phyloP scores from a whole-genome alignment of 2,888 invertebrate species.

The Autographa pulchrina region DNA sequence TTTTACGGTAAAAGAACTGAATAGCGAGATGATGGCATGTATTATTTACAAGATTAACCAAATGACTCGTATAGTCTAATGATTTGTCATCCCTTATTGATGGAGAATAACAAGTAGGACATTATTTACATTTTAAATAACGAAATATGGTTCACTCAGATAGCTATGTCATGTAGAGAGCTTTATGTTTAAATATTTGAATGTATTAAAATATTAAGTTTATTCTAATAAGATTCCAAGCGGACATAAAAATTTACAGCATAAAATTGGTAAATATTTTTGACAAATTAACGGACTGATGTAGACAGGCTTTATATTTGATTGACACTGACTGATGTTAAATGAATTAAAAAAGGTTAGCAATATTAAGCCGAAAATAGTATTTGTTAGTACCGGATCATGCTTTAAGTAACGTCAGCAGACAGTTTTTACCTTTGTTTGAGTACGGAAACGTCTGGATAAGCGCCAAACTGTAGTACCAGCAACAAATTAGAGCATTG shows the following conservation, averaged over 20 bases:
- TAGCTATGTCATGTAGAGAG: background rate
- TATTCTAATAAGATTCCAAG: constrained; percentile 18
- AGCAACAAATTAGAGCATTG: constrained; percentile 60
- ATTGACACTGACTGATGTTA: constrained; percentile 27
- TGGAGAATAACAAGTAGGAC: too few species aligned
- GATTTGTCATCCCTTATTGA: too few species aligned
- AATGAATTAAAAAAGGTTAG: constrained; percentile 24
- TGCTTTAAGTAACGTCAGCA: constrained; percentile 62
- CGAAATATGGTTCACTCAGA: background rate
- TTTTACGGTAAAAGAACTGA: too few species aligned
- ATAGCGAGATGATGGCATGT: too few species aligned
- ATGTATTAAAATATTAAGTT: background rate
- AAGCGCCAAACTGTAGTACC: constrained; percentile 70
- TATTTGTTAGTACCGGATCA: constrained; percentile 55
- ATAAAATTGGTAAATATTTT: background rate
- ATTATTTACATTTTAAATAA: background rate
- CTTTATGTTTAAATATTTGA: background rate
- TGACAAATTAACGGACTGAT: background rate
- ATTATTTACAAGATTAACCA: too few species aligned
- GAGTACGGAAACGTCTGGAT: constrained; percentile 68
- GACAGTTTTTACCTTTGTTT: constrained; percentile 69
- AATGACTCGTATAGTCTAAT: too few species aligned
- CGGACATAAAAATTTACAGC: background rate
- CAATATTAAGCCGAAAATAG: constrained; percentile 40
- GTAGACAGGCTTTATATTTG: constrained; percentile 17